Evolutionary conservation across 2,113 vertebrate species (phyloP).

Genomic region (Aptenodytes forsteri): DNA sequence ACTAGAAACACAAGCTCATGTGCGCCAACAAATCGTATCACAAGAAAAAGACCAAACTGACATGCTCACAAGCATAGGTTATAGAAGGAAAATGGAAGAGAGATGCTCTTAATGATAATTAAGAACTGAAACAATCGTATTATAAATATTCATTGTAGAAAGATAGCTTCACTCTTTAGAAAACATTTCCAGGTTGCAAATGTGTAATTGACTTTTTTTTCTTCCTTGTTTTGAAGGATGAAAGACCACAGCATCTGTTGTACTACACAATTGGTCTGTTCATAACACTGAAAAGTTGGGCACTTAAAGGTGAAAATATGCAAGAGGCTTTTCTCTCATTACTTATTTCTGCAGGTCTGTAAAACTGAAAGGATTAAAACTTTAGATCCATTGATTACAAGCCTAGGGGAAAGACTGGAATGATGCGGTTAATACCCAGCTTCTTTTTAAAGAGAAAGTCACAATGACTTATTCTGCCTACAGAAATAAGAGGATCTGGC

Average conservation of each 20-base stretch:
- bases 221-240: background rate
- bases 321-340: constrained; percentile 58
- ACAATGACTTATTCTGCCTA: constrained; percentile 35
- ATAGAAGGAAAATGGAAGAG: background rate
- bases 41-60: background rate
- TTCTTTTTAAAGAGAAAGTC: constrained; percentile 55
- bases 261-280: background rate
- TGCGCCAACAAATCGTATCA: background rate
- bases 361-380: constrained; percentile 71
- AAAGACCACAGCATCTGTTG: constrained; percentile 51
- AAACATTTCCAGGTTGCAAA: constrained; percentile 22
- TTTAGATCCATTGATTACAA: constrained; percentile 59
- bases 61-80: background rate
- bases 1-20: background rate
- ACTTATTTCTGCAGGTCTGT: constrained; percentile 10
- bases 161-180: background rate
- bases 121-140: background rate
- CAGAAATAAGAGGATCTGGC: constrained; percentile 41
- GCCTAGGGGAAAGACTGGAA: constrained; percentile 54
- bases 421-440: constrained; percentile 44
- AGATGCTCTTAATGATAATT: background rate
- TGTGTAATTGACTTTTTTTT: background rate
- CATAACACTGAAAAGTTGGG: constrained; percentile 1
- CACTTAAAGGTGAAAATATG: constrained; percentile 44
- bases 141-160: background rate